phyloP scores from a whole-genome alignment of 92 coral and sea anemone species.

The Phenganax marumi region DNA sequence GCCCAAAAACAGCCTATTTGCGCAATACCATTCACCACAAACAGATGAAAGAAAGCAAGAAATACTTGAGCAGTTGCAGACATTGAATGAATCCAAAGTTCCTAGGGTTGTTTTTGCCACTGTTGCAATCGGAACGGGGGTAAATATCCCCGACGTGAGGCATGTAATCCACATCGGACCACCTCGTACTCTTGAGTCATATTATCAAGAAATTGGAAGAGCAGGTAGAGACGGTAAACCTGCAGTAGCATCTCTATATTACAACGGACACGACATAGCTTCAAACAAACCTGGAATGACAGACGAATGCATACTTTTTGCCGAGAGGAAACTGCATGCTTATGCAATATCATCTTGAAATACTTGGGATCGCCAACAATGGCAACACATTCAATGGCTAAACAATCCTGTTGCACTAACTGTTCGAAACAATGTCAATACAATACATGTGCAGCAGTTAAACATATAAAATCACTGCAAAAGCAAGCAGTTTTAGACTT shows the following conservation, averaged over 20 bases:
- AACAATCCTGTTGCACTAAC: slow-evolving; percentile 11
- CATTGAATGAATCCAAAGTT: background rate
- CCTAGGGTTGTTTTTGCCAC: slow-evolving; percentile 63
- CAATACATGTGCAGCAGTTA: background rate
- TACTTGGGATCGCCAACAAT: background rate
- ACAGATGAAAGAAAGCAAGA: slow-evolving; percentile 47
- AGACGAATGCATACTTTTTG: background rate
- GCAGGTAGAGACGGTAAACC: slow-evolving; percentile 42
- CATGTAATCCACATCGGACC: slow-evolving; percentile 59
- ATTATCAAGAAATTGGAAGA: slow-evolving; percentile 58
- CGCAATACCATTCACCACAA: slow-evolving; percentile 53
- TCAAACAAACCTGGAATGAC: slow-evolving; percentile 14
- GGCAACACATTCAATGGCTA: background rate
- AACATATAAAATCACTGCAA: background rate
- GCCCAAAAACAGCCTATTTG: slow-evolving; percentile 6
- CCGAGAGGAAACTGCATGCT: background rate
- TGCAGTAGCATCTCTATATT: background rate
- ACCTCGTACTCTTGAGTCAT: slow-evolving; percentile 50
- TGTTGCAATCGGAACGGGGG: slow-evolving; percentile 62
- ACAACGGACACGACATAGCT: slow-evolving; percentile 20
- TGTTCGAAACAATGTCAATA: background rate
- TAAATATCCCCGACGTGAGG: slow-evolving; percentile 54
- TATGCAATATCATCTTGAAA: background rate
- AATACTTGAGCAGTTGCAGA: slow-evolving; percentile 52
- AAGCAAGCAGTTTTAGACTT: background rate